Evolutionary conservation across 1,140 invertebrate genomes (phyloP).

Genomic region (Lordiphosa mommai): DNA sequence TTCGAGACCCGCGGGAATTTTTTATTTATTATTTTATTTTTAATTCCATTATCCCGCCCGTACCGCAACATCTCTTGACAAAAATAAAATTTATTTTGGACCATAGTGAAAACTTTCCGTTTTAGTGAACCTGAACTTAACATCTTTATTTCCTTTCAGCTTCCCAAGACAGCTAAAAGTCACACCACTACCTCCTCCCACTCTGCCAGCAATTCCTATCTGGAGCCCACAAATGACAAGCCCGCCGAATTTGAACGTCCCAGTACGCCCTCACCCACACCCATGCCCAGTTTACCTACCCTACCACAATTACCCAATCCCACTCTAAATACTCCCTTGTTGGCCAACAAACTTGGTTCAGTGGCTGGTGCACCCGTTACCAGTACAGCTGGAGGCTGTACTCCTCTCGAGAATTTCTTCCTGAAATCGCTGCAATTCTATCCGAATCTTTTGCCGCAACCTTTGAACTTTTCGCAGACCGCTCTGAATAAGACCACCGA

Average conservation of each 20-base stretch:
- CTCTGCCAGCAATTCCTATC: conserved; percentile 10
- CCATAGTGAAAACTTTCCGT: not conserved
- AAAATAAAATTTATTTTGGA: no score
- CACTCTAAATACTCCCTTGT: conserved; percentile 36
- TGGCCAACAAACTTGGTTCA: conserved; percentile 57
- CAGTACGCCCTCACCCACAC: conserved; percentile 43
- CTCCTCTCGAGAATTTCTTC: conserved; percentile 73
- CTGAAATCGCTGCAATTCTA: conserved; percentile 77
- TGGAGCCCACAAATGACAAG: conserved; percentile 43
- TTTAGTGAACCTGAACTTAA: no score
- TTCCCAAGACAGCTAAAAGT: conserved; percentile 47
- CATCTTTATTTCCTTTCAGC: conserved; percentile 8
- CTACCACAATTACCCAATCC: conserved; percentile 45
- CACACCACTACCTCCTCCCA: not conserved
- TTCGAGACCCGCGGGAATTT: no score
- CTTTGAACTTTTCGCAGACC: conserved; percentile 76
- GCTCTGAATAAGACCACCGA: conserved; percentile 74
- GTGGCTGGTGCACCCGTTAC: conserved; percentile 7
- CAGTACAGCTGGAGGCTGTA: conserved; percentile 21
- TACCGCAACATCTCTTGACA: no score
- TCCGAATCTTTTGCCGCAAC: conserved; percentile 72
- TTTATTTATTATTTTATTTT: not conserved
- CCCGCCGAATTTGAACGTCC: conserved; percentile 37
- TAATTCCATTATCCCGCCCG: not conserved
- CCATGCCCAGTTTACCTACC: conserved; percentile 34